Percentiles rank a stretch among this genome's conserved stretches.
phyloP scores from a whole-genome alignment of 2,113 vertebrate genomes.

The Dolichotis patagonum region DNA sequence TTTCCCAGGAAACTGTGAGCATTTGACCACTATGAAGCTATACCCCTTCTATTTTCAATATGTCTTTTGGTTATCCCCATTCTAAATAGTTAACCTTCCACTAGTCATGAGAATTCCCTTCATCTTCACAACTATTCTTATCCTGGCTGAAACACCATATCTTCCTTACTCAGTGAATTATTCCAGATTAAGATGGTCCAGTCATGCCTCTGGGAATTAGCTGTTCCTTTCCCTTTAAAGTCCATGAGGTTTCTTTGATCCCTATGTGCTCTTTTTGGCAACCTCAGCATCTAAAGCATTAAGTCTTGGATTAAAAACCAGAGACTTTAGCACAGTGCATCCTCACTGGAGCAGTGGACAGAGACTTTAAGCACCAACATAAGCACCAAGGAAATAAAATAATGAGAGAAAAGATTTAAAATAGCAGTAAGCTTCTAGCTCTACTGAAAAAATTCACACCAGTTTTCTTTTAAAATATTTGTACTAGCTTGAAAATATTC shows the following conservation, averaged over 20 bases:
- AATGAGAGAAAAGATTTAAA: not conserved
- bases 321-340: not conserved
- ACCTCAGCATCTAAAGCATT: slow-evolving; percentile 59
- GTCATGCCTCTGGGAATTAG: slow-evolving; percentile 58
- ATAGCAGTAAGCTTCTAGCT: not conserved
- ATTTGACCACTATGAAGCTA: not conserved
- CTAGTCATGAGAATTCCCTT: slow-evolving; percentile 55
- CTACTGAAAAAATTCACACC: not conserved
- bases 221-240: slow-evolving; percentile 65
- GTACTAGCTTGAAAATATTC: slow-evolving; percentile 11
- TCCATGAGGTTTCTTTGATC: slow-evolving; percentile 67
- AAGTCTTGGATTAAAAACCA: slow-evolving; percentile 57
- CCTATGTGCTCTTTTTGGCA: not conserved
- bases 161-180: slow-evolving; percentile 46
- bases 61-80: not conserved
- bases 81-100: not conserved
- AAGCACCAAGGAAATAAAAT: slow-evolving; percentile 18
- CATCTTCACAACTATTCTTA: slow-evolving; percentile 49
- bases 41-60: slow-evolving; percentile 38
- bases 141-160: slow-evolving; percentile 15
- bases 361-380: slow-evolving; percentile 26
- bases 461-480: not conserved
- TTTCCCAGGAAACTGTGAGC: not conserved
- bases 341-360: not conserved
- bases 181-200: not conserved